A percentile compares a stretch with the other conserved stretches of the same genome.
Conservation (phyloP, 1,140 invertebrate genomes). For the Anastatus disparis region DNA sequence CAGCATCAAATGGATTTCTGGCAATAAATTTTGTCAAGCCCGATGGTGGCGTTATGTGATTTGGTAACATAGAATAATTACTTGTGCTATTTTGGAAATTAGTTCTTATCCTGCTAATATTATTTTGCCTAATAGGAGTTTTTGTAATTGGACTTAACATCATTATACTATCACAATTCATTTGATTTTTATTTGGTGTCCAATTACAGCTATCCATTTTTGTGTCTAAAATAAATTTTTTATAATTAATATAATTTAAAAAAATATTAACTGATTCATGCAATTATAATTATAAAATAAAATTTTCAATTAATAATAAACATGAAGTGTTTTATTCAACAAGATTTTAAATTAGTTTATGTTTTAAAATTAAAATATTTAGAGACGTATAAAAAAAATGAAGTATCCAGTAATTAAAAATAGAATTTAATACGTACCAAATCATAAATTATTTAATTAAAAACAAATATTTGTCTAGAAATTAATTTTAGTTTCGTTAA, state of each 20-base stretch:
- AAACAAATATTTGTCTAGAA: no score
- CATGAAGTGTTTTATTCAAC: no score
- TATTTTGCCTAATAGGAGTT: slow-evolving; percentile 48
- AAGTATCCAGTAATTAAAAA: background rate
- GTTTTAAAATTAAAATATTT: background rate
- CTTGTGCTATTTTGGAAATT: slow-evolving; percentile 31
- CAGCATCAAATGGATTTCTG: slow-evolving; percentile 63
- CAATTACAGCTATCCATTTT: slow-evolving; percentile 48
- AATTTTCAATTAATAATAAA: background rate
- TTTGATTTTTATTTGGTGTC: slow-evolving; percentile 47
- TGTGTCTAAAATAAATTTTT: no score
- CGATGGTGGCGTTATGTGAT: slow-evolving; percentile 59
- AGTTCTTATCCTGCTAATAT: slow-evolving; percentile 21
- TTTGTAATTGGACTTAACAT: slow-evolving; percentile 43
- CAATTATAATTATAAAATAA: slow-evolving; percentile 4
- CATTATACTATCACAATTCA: slow-evolving; percentile 26
- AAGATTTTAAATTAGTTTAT: background rate
- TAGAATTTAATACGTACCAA: no score
- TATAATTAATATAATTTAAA: no score
- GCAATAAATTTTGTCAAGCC: slow-evolving; percentile 61
- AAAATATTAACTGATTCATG: no score
- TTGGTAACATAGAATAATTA: slow-evolving; percentile 48
- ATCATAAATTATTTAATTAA: background rate
- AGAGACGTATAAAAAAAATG: background rate
- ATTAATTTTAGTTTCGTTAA: no score